Evolutionary conservation across 2,888 invertebrate species (phyloP).

Genomic region (Nematopogon swammerdamellus): DNA sequence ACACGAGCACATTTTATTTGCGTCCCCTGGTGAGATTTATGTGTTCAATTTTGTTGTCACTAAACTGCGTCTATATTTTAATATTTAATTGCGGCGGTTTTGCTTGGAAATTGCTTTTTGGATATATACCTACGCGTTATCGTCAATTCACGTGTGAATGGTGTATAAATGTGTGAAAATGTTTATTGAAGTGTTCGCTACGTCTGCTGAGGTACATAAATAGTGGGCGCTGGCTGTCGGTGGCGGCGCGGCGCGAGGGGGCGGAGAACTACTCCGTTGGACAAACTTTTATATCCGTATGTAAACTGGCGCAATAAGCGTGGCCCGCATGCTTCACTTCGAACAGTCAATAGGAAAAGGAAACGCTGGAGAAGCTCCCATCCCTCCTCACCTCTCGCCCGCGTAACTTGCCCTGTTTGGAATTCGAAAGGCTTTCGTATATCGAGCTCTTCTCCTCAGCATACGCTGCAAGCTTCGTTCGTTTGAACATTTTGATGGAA

Average conservation of each 20-base stretch:
- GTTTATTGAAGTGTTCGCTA: no score
- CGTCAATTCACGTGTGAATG: no score
- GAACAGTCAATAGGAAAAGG: neutral
- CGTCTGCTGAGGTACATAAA: no score
- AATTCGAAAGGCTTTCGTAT: neutral
- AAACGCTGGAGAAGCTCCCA: neutral
- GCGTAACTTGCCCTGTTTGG: neutral
- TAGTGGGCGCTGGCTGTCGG: neutral
- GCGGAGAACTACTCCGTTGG: neutral
- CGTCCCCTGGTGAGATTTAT: slow-evolving; percentile 58
- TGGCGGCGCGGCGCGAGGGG: neutral
- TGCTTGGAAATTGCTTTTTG: no score
- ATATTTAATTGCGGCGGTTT: no score
- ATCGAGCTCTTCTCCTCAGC: neutral
- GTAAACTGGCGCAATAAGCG: neutral
- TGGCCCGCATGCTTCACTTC: neutral
- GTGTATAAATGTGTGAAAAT: no score
- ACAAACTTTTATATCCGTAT: slow-evolving; percentile 1
- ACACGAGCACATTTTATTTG: slow-evolving; percentile 35
- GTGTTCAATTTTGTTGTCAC: slow-evolving; percentile 51
- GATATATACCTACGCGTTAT: no score
- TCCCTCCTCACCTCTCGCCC: neutral
- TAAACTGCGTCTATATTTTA: slow-evolving; percentile 26
- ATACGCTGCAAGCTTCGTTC: neutral
- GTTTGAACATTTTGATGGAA: no score